A percentile compares a stretch with the other conserved stretches of the same genome.
These are phyloP conservation scores for Apantesis nais DNA, from an alignment of 2,888 invertebrate genomes.

Conservation along the genomic window DNA sequence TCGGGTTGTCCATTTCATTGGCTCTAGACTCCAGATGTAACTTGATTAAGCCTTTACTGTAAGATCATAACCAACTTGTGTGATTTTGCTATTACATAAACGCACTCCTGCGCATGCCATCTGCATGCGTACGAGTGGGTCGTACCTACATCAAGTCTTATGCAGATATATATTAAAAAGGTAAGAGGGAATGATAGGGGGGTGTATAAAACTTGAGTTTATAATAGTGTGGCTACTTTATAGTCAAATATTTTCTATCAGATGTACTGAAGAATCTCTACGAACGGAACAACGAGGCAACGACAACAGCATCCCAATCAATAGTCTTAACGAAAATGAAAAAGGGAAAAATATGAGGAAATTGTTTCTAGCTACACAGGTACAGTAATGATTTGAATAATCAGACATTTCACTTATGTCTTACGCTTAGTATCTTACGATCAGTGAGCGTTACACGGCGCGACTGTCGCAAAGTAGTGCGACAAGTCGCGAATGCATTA, in stretches of 20 bases:
- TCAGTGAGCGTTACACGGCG: constrained; percentile 42
- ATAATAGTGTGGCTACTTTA: constrained; percentile 16
- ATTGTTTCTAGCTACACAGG: constrained; percentile 84
- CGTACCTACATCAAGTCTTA: constrained; percentile 34
- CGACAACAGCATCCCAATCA: constrained; percentile 72
- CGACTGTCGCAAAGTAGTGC: constrained; percentile 37
- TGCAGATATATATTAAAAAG: constrained; percentile 30
- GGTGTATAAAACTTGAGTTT: constrained; percentile 30
- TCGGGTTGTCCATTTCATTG: neutral
- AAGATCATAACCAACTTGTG: neutral
- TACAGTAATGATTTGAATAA: constrained; percentile 70
- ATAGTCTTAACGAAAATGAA: constrained; percentile 50
- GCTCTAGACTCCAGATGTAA: neutral
- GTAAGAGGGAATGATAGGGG: constrained; percentile 45
- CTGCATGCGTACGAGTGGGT: constrained; percentile 22
- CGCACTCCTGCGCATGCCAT: too few relatives aligned
- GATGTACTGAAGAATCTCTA: neutral
- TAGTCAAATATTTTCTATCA: constrained; percentile 16
- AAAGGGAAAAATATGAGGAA: constrained; percentile 63
- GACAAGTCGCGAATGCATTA: constrained; percentile 46
- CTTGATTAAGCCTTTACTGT: neutral
- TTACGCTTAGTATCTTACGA: constrained; percentile 73
- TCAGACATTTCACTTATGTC: constrained; percentile 77
- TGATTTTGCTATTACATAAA: too few relatives aligned
- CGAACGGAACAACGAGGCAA: constrained; percentile 49